Evolutionary conservation across 2,797 vertebrate species (phyloP), one percentile per base, ranked within the genome.

Genomic region (Carapus acus): DNA sequence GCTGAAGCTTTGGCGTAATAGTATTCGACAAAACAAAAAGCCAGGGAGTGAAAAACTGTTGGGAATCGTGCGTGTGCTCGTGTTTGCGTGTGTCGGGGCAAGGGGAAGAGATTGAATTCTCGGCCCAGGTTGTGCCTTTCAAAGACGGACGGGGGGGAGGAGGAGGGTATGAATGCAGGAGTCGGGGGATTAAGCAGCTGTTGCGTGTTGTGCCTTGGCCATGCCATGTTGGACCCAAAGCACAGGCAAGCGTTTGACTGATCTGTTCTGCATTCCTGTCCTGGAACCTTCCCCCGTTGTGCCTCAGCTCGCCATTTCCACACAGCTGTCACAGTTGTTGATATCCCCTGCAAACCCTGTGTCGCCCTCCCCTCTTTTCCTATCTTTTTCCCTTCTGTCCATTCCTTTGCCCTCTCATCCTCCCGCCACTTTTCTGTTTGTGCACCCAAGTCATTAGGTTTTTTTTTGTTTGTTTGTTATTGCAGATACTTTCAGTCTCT

Each of bases 261-360:
- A 84, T 86, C 78, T 71, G 80, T 85, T 85, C 81, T 82, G 84
- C 84, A 88, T 88, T 89, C 86, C 71, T 80, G 73, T 45, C 69
- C 68, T 64, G 72, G 71, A 74, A 70, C 72, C 61, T 79, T n/a
- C n/a, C 74, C 56, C 71, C 78, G 77, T 76, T 77, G 65, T 71
- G 69, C 64, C 79, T 69, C 69, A 62, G 69, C 71, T 69, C 47
- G 34, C 73, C 69, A 49, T 69, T 68, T 78, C 74, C 78, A 77
- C 78, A 82, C 86, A 83, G 85, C 85, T 87, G 85, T 83, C 79
- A 76, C 74, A 78, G 71, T 81, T 81, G 81, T 81, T 80, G 74
- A 74, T 71, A 67, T 49, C 62, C 63, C 71, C 42, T 16, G 16
- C n/a, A n/a, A n/a, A n/a, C n/a, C n/a, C n/a, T n/a, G n/a, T n/a